phyloP scores from a whole-genome alignment of 2,113 vertebrate species.

The Mungos mungo region DNA sequence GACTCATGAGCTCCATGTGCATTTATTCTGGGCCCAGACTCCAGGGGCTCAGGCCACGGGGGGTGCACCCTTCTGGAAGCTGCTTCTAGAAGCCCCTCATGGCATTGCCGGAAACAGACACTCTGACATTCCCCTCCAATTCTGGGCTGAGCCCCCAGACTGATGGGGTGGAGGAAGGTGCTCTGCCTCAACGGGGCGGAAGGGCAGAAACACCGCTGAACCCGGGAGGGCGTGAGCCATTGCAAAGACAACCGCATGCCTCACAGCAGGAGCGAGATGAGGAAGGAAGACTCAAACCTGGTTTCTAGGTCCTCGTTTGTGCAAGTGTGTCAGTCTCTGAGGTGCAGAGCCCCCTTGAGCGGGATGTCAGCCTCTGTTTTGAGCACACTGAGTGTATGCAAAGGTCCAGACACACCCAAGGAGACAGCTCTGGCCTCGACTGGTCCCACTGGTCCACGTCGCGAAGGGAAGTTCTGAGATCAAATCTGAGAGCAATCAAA shows the following conservation, averaged over 20 bases:
- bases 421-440: neutral
- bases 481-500: neutral
- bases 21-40: neutral
- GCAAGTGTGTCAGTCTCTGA: too few relatives aligned
- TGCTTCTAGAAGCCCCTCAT: neutral
- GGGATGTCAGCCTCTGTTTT: rapidly evolving
- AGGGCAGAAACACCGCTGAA: neutral
- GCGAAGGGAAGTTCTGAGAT: neutral
- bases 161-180: rapidly evolving
- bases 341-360: rapidly evolving
- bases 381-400: rapidly evolving
- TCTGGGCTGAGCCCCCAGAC: neutral
- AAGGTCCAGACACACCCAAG: rapidly evolving
- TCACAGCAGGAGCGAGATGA: neutral
- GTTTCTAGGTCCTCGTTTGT: neutral
- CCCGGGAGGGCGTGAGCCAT: neutral
- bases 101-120: too few relatives aligned
- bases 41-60: neutral
- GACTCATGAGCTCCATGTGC: neutral
- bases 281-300: neutral
- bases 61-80: rapidly evolving
- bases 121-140: neutral
- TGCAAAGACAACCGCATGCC: neutral
- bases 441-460: neutral
- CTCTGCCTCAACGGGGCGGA: neutral